phyloP scores from a whole-genome alignment of 1,140 invertebrate species.

The Drosophila oshimai region DNA sequence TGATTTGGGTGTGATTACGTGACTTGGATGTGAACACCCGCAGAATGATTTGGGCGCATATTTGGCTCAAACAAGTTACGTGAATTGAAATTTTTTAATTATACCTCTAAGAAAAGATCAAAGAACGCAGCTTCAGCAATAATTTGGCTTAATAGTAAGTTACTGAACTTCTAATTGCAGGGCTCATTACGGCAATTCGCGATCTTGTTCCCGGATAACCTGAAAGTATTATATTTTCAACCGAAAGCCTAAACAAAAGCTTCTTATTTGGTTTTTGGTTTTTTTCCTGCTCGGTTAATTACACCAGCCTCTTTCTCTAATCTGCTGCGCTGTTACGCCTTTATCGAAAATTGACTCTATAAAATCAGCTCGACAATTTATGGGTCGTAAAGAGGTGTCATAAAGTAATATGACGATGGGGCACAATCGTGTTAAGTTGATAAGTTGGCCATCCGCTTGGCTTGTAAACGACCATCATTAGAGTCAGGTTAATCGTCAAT shows the following conservation, averaged over 20 bases:
- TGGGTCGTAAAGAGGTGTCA: slow-evolving; percentile 27
- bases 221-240: slow-evolving; percentile 5
- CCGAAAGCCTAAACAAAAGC: slow-evolving; percentile 3
- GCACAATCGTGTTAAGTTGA: slow-evolving; percentile 52
- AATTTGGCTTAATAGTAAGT: slow-evolving; percentile 10
- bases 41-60: not conserved
- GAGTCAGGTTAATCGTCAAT: slow-evolving; percentile 63
- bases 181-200: not conserved
- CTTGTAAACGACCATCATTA: slow-evolving; percentile 52
- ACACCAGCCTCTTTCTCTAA: slow-evolving; percentile 35
- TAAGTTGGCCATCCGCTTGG: slow-evolving; percentile 35
- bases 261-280: not conserved
- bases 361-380: slow-evolving; percentile 68
- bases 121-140: slow-evolving; percentile 25
- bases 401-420: slow-evolving; percentile 36
- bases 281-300: not conserved
- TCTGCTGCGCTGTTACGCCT: slow-evolving; percentile 34
- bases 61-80: slow-evolving; percentile 20
- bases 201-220: slow-evolving; percentile 15
- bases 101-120: slow-evolving; percentile 21
- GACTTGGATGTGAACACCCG: slow-evolving; percentile 18
- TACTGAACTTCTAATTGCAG: slow-evolving; percentile 21
- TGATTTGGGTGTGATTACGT: slow-evolving; percentile 6
- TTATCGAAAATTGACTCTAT: slow-evolving; percentile 56
- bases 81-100: slow-evolving; percentile 35